Evolutionary conservation across 1,140 invertebrate genomes (phyloP).

Genomic region (Lasioglossum albipes): DNA sequence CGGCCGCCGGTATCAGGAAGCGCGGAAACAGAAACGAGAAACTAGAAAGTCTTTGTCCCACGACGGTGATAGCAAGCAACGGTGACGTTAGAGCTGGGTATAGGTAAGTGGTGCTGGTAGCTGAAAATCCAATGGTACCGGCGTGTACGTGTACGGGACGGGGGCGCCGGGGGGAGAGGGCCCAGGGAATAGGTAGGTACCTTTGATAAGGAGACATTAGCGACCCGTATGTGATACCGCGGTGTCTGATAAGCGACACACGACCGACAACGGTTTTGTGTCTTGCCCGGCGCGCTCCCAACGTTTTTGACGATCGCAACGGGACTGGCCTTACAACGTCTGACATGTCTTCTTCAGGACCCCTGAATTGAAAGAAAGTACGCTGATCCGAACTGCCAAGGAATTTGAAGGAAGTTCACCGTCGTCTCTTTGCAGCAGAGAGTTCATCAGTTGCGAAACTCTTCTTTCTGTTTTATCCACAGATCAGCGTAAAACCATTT

Average conservation of each 20-base stretch:
- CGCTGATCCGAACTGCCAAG: no score
- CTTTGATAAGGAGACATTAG: constrained; percentile 79
- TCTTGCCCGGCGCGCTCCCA: constrained; percentile 58
- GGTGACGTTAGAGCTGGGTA: constrained; percentile 55
- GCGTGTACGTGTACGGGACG: constrained; percentile 44
- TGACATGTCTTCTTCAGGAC: no score
- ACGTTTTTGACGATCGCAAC: constrained; percentile 57
- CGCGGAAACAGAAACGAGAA: constrained; percentile 65
- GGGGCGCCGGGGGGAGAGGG: constrained; percentile 33
- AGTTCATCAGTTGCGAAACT: no score
- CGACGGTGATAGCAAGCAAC: constrained; percentile 63
- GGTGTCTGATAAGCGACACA: constrained; percentile 70
- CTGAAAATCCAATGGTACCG: constrained; percentile 71
- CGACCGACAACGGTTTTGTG: constrained; percentile 56
- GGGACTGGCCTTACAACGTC: constrained; percentile 17
- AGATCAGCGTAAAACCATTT: no score
- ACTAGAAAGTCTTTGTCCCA: constrained; percentile 72
- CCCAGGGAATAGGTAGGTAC: constrained; percentile 71
- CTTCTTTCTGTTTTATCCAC: no score
- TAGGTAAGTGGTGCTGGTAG: constrained; percentile 71
- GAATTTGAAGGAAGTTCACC: no score
- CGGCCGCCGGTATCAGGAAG: constrained; percentile 58
- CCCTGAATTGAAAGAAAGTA: no score
- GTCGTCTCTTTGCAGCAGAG: no score
- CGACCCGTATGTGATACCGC: constrained; percentile 79